phyloP scores from a whole-genome alignment of 2,113 vertebrate species.

The Danionella cerebrum region DNA sequence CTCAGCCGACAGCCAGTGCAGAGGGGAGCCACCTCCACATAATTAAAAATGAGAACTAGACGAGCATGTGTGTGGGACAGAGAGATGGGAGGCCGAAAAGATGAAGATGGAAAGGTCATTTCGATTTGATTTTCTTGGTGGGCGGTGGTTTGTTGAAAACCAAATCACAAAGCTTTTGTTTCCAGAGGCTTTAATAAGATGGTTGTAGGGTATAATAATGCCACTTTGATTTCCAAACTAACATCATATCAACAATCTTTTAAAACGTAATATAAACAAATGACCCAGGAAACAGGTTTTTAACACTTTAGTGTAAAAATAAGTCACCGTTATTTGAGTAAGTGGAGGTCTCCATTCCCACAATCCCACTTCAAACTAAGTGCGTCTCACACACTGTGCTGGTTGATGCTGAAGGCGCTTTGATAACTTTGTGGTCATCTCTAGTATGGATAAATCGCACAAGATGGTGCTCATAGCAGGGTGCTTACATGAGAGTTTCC shows the following conservation, averaged over 20 bases:
- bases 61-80: not conserved
- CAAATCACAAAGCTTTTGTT: not conserved
- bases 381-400: too few relatives aligned
- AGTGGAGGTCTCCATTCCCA: too few relatives aligned
- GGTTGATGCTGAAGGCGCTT: too few relatives aligned
- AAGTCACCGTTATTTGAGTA: too few relatives aligned
- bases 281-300: too few relatives aligned
- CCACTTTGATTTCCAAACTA: not conserved
- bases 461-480: too few relatives aligned
- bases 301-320: too few relatives aligned
- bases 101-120: not conserved
- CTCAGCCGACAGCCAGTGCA: not conserved
- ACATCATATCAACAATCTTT: not conserved
- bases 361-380: too few relatives aligned
- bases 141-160: not conserved
- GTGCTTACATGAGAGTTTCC: too few relatives aligned
- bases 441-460: too few relatives aligned
- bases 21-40: not conserved
- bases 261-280: too few relatives aligned
- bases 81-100: not conserved
- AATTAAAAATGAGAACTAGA: constrained; percentile 8
- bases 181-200: not conserved
- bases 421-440: too few relatives aligned
- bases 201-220: not conserved
- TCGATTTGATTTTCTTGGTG: not conserved